Evolutionary conservation across 2,888 invertebrate species (phyloP).

Genomic region (Buathra laborator): DNA sequence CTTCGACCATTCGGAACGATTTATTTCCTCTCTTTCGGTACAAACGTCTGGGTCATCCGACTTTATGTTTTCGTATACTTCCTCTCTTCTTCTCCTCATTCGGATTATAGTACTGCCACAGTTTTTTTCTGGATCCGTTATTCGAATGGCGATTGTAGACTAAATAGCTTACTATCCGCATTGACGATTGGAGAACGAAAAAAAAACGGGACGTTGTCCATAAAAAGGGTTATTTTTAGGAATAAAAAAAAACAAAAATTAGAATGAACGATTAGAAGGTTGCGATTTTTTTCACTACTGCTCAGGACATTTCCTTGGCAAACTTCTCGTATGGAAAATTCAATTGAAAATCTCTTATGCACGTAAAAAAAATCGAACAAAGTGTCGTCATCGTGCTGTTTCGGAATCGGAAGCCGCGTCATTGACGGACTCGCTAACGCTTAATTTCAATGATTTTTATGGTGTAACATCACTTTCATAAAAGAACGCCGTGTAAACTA

Average conservation of each 20-base stretch:
- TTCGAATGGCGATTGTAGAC: not conserved
- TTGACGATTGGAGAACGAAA: no score
- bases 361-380: no score
- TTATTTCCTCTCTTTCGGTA: constrained; percentile 43
- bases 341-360: no score
- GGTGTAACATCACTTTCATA: not conserved
- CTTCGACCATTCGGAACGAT: constrained; percentile 42
- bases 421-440: not conserved
- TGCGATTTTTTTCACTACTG: no score
- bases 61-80: constrained; percentile 40
- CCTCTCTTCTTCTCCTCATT: constrained; percentile 26
- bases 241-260: no score
- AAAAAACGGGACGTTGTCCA: no score
- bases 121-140: constrained; percentile 2
- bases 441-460: not conserved
- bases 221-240: no score
- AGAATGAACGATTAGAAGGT: no score
- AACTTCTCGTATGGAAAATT: no score
- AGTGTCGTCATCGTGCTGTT: not conserved
- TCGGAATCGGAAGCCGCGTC: not conserved
- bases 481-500: not conserved
- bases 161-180: no score
- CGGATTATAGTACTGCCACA: constrained; percentile 4
- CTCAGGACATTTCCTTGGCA: no score
- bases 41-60: constrained; percentile 34